Evolutionary conservation across 1,140 invertebrate species (phyloP).

Genomic region (Samia ricini): DNA sequence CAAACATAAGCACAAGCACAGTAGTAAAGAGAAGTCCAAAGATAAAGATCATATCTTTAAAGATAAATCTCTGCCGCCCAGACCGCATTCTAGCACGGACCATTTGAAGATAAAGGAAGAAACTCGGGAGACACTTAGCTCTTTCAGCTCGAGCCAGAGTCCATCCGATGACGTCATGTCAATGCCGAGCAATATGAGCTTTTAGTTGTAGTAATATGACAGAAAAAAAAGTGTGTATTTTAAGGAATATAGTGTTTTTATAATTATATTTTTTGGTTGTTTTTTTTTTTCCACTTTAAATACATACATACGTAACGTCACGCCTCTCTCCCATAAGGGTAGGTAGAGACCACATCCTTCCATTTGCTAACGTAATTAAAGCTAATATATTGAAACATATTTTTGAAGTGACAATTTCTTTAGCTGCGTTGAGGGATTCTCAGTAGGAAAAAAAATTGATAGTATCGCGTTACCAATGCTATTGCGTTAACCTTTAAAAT

Average conservation of each 20-base stretch:
- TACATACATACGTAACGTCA: too few species aligned
- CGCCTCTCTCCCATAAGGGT: too few species aligned
- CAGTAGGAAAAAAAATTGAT: too few species aligned
- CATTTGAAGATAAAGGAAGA: slow-evolving; percentile 76
- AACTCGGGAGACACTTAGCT: slow-evolving; percentile 79
- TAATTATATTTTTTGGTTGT: not conserved
- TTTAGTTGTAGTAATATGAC: slow-evolving; percentile 26
- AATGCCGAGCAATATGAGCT: slow-evolving; percentile 66
- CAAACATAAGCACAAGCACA: slow-evolving; percentile 87
- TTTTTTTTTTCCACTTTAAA: not conserved
- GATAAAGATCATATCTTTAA: slow-evolving; percentile 81
- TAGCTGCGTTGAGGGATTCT: too few species aligned
- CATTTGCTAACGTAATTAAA: too few species aligned
- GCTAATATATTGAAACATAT: too few species aligned
- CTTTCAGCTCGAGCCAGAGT: slow-evolving; percentile 78
- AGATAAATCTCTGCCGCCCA: slow-evolving; percentile 70
- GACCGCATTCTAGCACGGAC: slow-evolving; percentile 53
- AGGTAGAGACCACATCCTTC: too few species aligned
- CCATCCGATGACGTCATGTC: slow-evolving; percentile 62
- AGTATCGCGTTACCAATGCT: too few species aligned
- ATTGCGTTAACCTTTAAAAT: too few species aligned
- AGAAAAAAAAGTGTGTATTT: not conserved
- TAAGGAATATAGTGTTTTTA: slow-evolving; percentile 2
- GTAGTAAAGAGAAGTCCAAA: slow-evolving; percentile 82
- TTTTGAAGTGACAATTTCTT: too few species aligned